Evolutionary conservation across 2,888 invertebrate genomes (phyloP), one percentile per base, ranked within the genome.

Genomic region (Amaurobius ferox): DNA sequence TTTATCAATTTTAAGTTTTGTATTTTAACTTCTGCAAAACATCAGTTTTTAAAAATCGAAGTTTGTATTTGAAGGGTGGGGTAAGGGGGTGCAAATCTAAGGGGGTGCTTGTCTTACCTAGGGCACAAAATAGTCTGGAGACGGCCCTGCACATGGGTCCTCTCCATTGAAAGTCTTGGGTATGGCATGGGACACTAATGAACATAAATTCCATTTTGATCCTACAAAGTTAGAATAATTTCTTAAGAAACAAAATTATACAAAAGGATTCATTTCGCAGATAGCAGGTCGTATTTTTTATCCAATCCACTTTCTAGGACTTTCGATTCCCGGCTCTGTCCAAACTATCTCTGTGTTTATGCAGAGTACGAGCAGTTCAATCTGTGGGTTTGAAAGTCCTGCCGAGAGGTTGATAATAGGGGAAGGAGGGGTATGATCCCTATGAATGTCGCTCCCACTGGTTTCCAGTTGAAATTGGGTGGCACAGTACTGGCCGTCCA

Each of bases 211-310:
- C 29, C 29, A 29, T 29, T 71, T 71, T 29, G n/a, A n/a, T n/a
- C 30, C 44, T 29, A n/a, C 29, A 0, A 5, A 29, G 29, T 7
- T 71, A 5, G 44, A 48, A 16, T 48, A 16, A 28, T 48, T 48
- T 40, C 19, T 48, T 71, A 11, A 1, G 1, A 64, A 29, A 30
- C 0, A n/a, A 6, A 29, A 1, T 0, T 16, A 26, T n/a, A 64
- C 32, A 16, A 64, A 64, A 30, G 0, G 64, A 29, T 30, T 30
- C 19, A n/a, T n/a, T n/a, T 19, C 32, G 0, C 62, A 74, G 29
- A 26, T 35, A 16, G 26, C 29, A 26, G 64, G 74, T 28, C 40
- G 39, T 19, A 62, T 74, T 13, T 74, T 74, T 26, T 19, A 74
- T 61, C 40, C 74, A 7, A 6, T 74, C 16, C 19, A 40, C 11